Base-by-base conservation (phyloP, 2,888 invertebrate species). In the Anticlea derivata region DNA sequence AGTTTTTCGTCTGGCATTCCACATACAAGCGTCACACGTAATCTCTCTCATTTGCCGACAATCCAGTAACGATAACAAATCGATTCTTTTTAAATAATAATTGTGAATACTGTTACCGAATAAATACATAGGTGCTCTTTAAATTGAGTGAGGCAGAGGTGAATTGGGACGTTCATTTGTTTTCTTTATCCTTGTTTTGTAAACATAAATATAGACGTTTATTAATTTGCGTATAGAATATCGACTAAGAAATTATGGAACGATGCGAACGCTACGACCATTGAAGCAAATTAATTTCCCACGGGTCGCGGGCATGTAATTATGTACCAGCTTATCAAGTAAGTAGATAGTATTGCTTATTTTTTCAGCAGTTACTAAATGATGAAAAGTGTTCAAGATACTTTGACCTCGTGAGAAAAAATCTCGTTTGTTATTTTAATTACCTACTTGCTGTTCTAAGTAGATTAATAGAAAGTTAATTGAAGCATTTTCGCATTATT, bases 201-300 rank as follows among this genome's bases (percentile, higher is more conserved):
- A 11, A 30, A 30, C 30, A 30, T 23, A 30, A 30, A 23, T 31
- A 7, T 23, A 40, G 23, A 30, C 23, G n/a, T 37, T 24, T 30
- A 31, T 60, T 60, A 20, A 49, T 59, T 33, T 43, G 53, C 57
- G 37, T 58, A 54, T 62, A 64, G 54, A 65, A 63, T 60, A 65
- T 63, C 66, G 58, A 61, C 37, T 62, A 55, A 60, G 52, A 63
- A 68, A 65, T 64, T 65, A 65, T 62, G 59, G 61, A 67, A 65
- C 60, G 58, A 60, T 67, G 61, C 61, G 65, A 64, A 65, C 53
- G 60, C 56, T 70, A 67, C 69, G 63, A 65, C 60, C 58, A 67
- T 69, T 68, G 66, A 66, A 66, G 71, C 63, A 71, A 69, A 72
- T 64, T 69, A 66, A 75, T 75, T 76, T 75, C 73, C 76, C 74